These are phyloP conservation scores for Bambusicola thoracicus DNA, from an alignment of 2,113 vertebrate genomes.

Conservation along the genomic window DNA sequence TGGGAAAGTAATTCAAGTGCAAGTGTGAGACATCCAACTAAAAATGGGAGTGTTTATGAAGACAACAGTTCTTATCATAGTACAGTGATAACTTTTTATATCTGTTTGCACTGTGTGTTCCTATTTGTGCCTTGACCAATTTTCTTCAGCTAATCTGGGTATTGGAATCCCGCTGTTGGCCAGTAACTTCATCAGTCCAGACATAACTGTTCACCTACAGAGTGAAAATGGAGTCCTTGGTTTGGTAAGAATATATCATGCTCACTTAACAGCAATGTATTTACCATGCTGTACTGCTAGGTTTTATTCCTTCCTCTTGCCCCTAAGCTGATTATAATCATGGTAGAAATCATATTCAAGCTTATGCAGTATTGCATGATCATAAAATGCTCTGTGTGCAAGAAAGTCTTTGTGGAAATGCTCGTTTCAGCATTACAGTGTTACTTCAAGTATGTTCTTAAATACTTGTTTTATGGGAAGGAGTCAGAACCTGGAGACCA, in stretches of 20 bases:
- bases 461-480: background rate
- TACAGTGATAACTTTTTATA: background rate
- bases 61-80: background rate
- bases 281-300: background rate
- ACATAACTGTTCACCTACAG: constrained; percentile 95
- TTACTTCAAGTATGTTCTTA: background rate
- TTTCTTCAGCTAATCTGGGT: constrained; percentile 90
- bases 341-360: background rate
- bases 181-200: constrained; percentile 95
- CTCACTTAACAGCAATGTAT: background rate
- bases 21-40: background rate
- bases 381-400: background rate
- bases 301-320: background rate
- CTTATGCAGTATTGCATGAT: background rate
- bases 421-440: background rate
- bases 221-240: constrained; percentile 98
- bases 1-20: background rate
- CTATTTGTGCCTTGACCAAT: constrained; percentile 74
- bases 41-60: background rate
- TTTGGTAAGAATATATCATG: constrained; percentile 84
- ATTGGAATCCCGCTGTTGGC: constrained; percentile 97
- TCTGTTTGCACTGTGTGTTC: background rate
- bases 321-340: background rate
- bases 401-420: background rate
- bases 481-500: background rate